These are phyloP conservation scores for Numida meleagris DNA, from an alignment of 2,113 vertebrate genomes.

Conservation along the genomic window DNA sequence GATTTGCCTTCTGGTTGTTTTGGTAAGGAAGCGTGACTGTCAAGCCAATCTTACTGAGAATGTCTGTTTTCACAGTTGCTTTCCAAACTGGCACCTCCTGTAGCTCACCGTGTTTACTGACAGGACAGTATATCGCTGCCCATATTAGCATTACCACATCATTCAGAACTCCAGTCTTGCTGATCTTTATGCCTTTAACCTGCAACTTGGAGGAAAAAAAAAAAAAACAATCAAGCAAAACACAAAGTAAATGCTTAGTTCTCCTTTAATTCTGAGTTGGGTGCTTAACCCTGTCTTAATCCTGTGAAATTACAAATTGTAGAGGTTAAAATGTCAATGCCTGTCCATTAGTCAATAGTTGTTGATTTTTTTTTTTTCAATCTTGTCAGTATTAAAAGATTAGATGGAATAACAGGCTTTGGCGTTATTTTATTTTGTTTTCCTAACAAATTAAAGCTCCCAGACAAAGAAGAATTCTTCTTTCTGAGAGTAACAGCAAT, in stretches of 20 bases:
- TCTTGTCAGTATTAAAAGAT: neutral
- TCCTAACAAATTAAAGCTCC: neutral
- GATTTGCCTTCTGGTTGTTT: neutral
- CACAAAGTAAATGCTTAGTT: neutral
- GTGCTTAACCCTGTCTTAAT: neutral
- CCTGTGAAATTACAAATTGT: neutral
- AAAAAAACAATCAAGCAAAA: neutral
- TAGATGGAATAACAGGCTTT: neutral
- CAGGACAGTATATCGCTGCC: neutral
- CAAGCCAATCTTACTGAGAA: constrained; percentile 61
- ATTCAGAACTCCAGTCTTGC: neutral
- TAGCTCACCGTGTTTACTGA: neutral
- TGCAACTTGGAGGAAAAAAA: neutral
- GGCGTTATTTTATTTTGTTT: neutral
- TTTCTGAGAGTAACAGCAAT: neutral
- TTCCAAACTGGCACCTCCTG: neutral
- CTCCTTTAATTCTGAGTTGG: neutral
- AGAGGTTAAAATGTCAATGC: neutral
- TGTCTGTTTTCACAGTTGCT: neutral
- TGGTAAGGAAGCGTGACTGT: neutral
- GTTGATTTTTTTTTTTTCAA: neutral
- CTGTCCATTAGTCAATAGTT: neutral
- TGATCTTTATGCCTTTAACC: neutral
- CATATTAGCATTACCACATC: neutral
- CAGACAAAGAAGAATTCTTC: neutral